Evolutionary conservation across 2,888 invertebrate species (phyloP).

Genomic region (Bellardia pandia): DNA sequence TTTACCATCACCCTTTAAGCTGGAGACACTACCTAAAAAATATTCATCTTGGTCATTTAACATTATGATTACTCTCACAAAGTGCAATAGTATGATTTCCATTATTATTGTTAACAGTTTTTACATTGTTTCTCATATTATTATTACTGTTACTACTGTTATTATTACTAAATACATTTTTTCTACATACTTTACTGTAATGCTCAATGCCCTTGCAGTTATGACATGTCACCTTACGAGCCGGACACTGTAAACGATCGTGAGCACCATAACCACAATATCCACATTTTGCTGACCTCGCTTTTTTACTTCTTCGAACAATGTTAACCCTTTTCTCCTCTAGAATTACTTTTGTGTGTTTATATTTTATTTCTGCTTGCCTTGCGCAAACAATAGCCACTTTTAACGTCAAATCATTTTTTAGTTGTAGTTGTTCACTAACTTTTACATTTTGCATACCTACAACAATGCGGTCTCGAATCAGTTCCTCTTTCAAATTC

Average conservation of each 20-base stretch:
- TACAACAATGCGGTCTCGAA: constrained; percentile 17
- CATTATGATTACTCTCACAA: not conserved
- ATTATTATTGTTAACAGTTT: not conserved
- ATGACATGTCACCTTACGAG: not conserved
- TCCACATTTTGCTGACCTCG: not conserved
- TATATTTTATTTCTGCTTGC: no score
- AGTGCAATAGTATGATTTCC: not conserved
- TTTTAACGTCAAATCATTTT: no score
- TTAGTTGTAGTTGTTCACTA: no score
- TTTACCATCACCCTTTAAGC: not conserved
- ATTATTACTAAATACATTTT: no score
- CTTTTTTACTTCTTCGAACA: not conserved
- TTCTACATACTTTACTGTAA: not conserved
- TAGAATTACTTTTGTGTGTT: constrained; percentile 8
- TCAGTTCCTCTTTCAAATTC: constrained; percentile 36
- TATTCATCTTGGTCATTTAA: not conserved
- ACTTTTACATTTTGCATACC: constrained; percentile 23
- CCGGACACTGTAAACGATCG: not conserved
- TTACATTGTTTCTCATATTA: not conserved
- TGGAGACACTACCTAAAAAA: not conserved
- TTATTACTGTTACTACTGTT: no score
- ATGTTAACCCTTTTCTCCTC: constrained; percentile 11
- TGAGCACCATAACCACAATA: constrained; percentile 19
- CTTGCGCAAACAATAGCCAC: no score
- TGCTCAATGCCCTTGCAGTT: not conserved